Base-by-base conservation (phyloP, 2,797 vertebrate species). In the Platyrinchus mystaceus region DNA sequence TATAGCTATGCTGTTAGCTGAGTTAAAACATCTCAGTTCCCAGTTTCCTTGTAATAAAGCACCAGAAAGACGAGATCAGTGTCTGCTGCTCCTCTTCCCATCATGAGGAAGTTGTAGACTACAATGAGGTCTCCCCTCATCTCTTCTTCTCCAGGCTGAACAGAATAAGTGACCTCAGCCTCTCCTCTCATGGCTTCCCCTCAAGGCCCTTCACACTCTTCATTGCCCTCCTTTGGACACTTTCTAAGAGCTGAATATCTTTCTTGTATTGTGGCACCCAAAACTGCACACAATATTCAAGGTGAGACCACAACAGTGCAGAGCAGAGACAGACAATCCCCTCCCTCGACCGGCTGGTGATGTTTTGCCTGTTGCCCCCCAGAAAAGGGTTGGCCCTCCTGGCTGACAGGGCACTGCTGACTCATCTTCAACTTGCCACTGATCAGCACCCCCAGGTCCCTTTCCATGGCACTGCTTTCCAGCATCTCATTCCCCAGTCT, bases 291-390 rank as follows among this genome's bases (percentile, higher is more conserved):
- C 30, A 23, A 6, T 63, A 43, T 32, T 63, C 21, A 23, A 63
- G 30, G 14, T 43, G 60, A 63, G 39, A 14, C 20, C 1, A 0
- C 14, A 6, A 21, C 30, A 43, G 60, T 8, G 28, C 60, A 63
- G 28, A 63, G 20, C 28, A 63, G 39, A 63, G 60, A 2, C 2
- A 39, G 30, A 63, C 39, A 63, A 32, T 32, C 39, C 14, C 28
- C 28, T 63, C 60, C 21, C 30, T 63, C 1, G 3, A 7, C 30
- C 1, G 5, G 14, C 30, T 43, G 39, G 14, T 0, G 21, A 63
- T 63, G 39, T 28, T 43, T 10, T 43, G 30, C 14, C 30, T 63
- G 60, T 17, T 63, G 30, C 30, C 14, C 14, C 39, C 37, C 39
- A 63, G 7, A 21, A 44, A 10, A 24, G 0, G 2, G 7, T 44